Conservation (phyloP, 2,888 invertebrate genomes). For the Diloba caeruleocephala region DNA sequence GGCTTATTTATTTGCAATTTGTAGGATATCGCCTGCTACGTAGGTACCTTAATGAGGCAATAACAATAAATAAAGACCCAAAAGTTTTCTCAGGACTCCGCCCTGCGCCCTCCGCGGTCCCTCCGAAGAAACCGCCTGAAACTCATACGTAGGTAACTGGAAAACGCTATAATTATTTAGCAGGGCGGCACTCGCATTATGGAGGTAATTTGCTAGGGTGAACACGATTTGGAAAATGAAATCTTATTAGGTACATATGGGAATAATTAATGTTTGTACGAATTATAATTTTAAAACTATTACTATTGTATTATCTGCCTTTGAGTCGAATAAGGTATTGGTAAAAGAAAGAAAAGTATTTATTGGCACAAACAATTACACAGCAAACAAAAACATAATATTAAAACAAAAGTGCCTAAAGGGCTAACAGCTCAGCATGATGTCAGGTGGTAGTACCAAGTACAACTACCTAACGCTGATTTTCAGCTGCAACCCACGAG, state of each 20-base stretch:
- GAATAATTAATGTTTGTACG: conserved; percentile 24
- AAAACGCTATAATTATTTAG: conserved; percentile 77
- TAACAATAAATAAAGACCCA: conserved; percentile 89
- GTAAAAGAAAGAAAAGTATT: conserved; percentile 31
- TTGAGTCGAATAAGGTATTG: too few relatives aligned
- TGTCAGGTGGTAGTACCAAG: too few relatives aligned
- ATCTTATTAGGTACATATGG: conserved; percentile 51
- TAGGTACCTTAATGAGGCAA: conserved; percentile 88
- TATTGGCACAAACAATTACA: too few relatives aligned
- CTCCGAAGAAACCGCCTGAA: conserved; percentile 81
- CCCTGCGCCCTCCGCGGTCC: conserved; percentile 73
- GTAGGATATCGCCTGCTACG: conserved; percentile 87
- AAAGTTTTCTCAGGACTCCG: conserved; percentile 85
- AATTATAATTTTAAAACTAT: conserved; percentile 24
- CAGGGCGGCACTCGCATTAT: conserved; percentile 60
- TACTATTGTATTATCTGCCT: background rate
- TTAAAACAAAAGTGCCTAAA: too few relatives aligned
- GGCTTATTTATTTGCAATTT: conserved; percentile 88
- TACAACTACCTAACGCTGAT: too few relatives aligned
- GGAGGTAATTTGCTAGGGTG: conserved; percentile 64
- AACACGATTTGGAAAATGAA: conserved; percentile 55
- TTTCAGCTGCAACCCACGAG: too few relatives aligned
- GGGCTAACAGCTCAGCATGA: too few relatives aligned
- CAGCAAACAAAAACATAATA: too few relatives aligned
- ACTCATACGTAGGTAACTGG: conserved; percentile 80